phyloP scores from a whole-genome alignment of 2,888 invertebrate species.

The Epinotia nisella region DNA sequence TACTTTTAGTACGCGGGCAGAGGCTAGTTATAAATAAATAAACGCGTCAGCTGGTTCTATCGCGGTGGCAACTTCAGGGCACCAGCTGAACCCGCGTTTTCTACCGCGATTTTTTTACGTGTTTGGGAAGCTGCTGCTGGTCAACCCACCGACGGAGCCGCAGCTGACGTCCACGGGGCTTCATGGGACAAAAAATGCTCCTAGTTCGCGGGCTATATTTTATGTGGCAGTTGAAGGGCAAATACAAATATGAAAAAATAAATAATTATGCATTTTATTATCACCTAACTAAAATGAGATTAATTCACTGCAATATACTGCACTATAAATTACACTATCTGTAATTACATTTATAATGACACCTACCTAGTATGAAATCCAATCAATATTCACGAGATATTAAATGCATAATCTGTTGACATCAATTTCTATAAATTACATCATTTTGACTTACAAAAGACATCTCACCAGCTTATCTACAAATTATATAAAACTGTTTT shows the following conservation, averaged over 20 bases:
- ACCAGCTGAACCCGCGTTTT: too few species aligned
- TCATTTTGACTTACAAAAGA: conserved; percentile 21
- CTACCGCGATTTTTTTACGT: too few species aligned
- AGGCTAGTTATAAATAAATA: too few species aligned
- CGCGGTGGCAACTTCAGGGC: too few species aligned
- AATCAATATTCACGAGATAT: conserved; percentile 19
- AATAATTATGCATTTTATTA: conserved; percentile 35
- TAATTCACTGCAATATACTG: conserved; percentile 35
- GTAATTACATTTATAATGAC: conserved; percentile 26
- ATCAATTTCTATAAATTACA: conserved; percentile 30
- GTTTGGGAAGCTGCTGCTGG: too few species aligned
- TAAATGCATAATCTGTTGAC: conserved; percentile 35
- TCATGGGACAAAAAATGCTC: too few species aligned
- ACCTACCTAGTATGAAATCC: conserved; percentile 15
- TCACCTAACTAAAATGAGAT: conserved; percentile 37
- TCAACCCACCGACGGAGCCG: too few species aligned
- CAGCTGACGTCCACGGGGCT: too few species aligned
- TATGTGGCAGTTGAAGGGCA: background rate
- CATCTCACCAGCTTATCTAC: conserved; percentile 20
- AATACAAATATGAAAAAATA: background rate
- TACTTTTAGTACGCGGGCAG: too few species aligned
- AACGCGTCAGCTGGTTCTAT: too few species aligned
- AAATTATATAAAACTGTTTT: conserved; percentile 35
- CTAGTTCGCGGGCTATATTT: too few species aligned
- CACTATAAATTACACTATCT: conserved; percentile 24